Evolutionary conservation across 1,140 invertebrate species (phyloP).

Genomic region (Schlechtendalia chinensis): DNA sequence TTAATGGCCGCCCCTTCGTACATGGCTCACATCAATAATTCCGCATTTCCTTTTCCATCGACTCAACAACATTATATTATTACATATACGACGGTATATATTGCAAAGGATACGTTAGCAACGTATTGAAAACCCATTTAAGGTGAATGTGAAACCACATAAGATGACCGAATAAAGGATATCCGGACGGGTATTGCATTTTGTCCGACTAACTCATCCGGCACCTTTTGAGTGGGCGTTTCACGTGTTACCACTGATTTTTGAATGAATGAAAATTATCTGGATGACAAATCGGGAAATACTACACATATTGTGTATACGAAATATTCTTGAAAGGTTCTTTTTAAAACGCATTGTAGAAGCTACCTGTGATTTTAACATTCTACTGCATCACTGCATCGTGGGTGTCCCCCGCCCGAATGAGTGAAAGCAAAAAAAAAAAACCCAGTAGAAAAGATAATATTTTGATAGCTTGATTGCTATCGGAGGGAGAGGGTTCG

Average conservation of each 20-base stretch:
- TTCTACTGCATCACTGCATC: conserved; percentile 43
- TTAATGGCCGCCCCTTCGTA: conserved; percentile 48
- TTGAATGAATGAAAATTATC: conserved; percentile 34
- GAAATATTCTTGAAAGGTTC: conserved; percentile 35
- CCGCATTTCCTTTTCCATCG: conserved; percentile 41
- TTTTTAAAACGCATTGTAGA: conserved; percentile 36
- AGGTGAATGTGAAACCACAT: neutral
- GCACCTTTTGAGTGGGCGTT: conserved; percentile 42
- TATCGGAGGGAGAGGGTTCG: conserved; percentile 40
- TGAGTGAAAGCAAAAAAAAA: conserved; percentile 18
- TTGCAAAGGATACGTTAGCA: conserved; percentile 14
- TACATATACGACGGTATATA: neutral
- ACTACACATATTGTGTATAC: conserved; percentile 21
- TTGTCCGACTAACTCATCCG: conserved; percentile 35
- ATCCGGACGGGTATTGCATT: conserved; percentile 39
- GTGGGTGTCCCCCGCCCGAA: conserved; percentile 36
- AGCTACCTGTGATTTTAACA: conserved; percentile 38
- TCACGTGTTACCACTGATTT: conserved; percentile 28
- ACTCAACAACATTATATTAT: neutral
- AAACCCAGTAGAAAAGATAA: conserved; percentile 46
- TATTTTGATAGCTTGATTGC: conserved; percentile 49
- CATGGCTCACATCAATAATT: conserved; percentile 47
- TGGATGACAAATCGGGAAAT: conserved; percentile 18
- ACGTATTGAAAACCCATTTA: conserved; percentile 22
- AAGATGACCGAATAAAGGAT: conserved; percentile 29